Base-by-base conservation (phyloP, 2,797 vertebrate genomes). In the Schizopygopsis malacanthus region DNA sequence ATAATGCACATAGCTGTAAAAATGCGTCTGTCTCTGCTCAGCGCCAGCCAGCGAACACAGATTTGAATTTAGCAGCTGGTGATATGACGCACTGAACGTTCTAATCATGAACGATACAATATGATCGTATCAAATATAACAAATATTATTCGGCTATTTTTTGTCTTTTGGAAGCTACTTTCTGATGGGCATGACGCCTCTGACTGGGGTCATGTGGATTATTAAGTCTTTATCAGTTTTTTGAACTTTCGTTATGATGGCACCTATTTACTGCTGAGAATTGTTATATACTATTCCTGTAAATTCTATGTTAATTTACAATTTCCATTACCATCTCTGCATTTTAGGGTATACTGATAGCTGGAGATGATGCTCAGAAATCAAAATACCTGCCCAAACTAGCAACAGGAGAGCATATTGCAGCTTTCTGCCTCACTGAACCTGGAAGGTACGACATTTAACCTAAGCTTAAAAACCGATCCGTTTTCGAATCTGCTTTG, bases 401-500 rank as follows among this genome's bases (percentile, higher is more conserved):
- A 91, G 95, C 98, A 0, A 95, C 97, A 0, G 98, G 98, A 85
- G 97, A 99, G 86, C 93, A 99, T 84, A 86, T 98, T 0, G 98
- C 98, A 25, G 98, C 98, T 22, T 99, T 99, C 92, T 99, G 98
- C 85, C 96, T 99, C 82, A 98, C 98, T 0, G 98, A 99, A 84
- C 95, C 97, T 0, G 96, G 96, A 89, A 99, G 98, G 98, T 99
- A 93, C 45, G 1, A 4, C 6, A 20, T 43, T 63, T 80, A 18
- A 33, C 7, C 39, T 7, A 28, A 47, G 10, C 45, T 78, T 56
- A 43, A n/a, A 16, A 54, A 61, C 9, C 37, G 1, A 0, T 54
- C 4, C 25, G 67, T 86, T 47, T 16, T 16, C 6, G 6, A 28
- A 81, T 80, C 33, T 45, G 59, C 63, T 81, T 61, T 67, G 28